Percentiles rank a stretch among this genome's conserved stretches.
phyloP scores from a whole-genome alignment of 2,113 vertebrate genomes.

The Python bivittatus region DNA sequence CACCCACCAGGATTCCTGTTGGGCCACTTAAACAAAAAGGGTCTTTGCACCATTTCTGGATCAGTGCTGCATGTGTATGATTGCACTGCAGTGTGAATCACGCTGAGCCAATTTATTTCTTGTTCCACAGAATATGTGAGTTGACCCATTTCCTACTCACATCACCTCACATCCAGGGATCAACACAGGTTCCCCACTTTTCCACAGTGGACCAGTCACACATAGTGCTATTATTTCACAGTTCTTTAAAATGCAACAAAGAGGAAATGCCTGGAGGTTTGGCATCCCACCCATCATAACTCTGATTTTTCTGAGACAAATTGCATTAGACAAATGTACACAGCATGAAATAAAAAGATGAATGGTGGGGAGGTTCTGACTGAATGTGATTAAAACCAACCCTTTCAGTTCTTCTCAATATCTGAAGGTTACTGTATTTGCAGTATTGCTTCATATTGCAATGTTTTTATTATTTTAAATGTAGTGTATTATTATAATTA shows the following conservation, averaged over 20 bases:
- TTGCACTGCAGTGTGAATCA: neutral
- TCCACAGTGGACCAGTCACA: neutral
- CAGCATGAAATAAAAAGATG: neutral
- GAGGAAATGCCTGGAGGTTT: neutral
- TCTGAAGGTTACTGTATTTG: neutral
- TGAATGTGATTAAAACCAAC: neutral
- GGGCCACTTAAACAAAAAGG: neutral
- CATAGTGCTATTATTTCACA: neutral
- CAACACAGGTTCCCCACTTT: neutral
- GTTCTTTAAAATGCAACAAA: neutral
- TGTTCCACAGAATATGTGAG: neutral
- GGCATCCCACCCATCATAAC: too few relatives aligned
- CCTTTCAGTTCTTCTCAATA: neutral
- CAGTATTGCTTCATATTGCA: neutral
- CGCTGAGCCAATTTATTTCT: neutral
- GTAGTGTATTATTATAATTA: neutral
- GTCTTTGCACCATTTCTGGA: neutral
- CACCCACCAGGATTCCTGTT: neutral
- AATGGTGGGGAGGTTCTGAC: neutral
- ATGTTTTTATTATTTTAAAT: neutral
- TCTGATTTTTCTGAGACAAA: neutral
- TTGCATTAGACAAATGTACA: neutral
- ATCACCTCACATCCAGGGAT: neutral
- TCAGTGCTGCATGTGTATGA: neutral
- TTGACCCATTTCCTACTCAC: neutral